Percentiles rank a stretch among this genome's conserved stretches.
Evolutionary conservation across 1,140 invertebrate species (phyloP).

Genomic region (Saccostrea glomerata): DNA sequence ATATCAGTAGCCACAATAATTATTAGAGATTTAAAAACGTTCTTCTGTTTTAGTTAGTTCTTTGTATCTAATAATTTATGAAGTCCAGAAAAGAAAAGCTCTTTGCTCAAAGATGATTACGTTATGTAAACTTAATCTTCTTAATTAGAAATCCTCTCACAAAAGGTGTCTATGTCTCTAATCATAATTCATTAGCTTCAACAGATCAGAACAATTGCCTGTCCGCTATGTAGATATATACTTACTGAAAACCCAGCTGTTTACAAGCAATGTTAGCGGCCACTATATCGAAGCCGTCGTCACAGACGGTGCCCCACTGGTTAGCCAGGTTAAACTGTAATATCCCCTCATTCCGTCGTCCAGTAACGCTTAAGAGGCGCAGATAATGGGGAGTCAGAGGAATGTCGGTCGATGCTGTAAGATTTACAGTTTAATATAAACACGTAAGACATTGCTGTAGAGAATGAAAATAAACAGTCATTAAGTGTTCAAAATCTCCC

Average conservation of each 20-base stretch:
- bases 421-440: no score
- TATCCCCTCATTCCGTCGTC: conserved; percentile 52
- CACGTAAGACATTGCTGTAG: no score
- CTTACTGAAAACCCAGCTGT: conserved; percentile 63
- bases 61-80: not conserved
- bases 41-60: no score
- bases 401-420: conserved; percentile 10
- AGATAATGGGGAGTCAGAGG: not conserved
- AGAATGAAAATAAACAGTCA: no score
- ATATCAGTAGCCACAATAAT: not conserved
- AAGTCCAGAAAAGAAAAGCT: not conserved
- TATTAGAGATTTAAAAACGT: not conserved
- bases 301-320: conserved; percentile 65
- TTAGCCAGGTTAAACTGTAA: conserved; percentile 59
- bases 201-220: not conserved
- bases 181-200: not conserved
- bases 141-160: not conserved
- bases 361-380: not conserved
- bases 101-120: not conserved
- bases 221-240: not conserved
- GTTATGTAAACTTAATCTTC: not conserved
- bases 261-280: conserved; percentile 64
- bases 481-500: no score
- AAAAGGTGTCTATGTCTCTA: not conserved
- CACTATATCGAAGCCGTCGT: conserved; percentile 52